phyloP scores from a whole-genome alignment of 92 coral and sea anemone genomes.

The Desmophyllum pertusum region DNA sequence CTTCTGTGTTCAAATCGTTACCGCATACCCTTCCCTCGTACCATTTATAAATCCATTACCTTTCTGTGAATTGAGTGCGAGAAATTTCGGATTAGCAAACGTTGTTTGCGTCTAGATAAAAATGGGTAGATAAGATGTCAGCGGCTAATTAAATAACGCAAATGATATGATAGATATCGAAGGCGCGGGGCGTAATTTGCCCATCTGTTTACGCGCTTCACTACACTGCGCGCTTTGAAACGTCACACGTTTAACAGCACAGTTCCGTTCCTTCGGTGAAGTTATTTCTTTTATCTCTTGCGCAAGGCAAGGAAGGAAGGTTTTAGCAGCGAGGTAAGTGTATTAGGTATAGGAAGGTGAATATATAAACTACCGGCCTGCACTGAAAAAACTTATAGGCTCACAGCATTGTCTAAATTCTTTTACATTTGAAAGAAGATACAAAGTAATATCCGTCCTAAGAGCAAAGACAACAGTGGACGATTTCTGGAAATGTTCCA shows the following conservation, averaged over 20 bases:
- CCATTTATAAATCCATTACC: constrained; percentile 2
- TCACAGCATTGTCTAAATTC: background rate
- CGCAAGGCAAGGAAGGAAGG: background rate
- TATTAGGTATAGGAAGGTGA: background rate
- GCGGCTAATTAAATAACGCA: constrained; percentile 46
- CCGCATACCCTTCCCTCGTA: background rate
- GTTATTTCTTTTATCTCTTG: background rate
- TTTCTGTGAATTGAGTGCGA: constrained; percentile 16
- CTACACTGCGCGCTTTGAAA: background rate
- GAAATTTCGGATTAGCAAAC: constrained; percentile 30
- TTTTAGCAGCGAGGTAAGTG: constrained; percentile 9
- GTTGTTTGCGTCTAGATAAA: constrained; percentile 48
- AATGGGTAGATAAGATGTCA: constrained; percentile 41
- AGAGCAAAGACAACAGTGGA: background rate
- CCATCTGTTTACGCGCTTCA: constrained; percentile 50
- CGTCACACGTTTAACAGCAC: background rate
- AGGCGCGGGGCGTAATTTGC: background rate
- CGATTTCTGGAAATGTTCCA: background rate
- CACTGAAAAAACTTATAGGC: background rate
- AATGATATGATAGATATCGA: constrained; percentile 36
- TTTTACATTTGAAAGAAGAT: background rate
- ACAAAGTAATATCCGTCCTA: background rate
- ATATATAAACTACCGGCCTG: too few species aligned
- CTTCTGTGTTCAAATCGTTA: background rate
- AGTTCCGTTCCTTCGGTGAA: background rate